Percentiles rank a stretch among this genome's conserved stretches.
Conservation (phyloP, 2,113 vertebrate species). For the Oceanites oceanicus region DNA sequence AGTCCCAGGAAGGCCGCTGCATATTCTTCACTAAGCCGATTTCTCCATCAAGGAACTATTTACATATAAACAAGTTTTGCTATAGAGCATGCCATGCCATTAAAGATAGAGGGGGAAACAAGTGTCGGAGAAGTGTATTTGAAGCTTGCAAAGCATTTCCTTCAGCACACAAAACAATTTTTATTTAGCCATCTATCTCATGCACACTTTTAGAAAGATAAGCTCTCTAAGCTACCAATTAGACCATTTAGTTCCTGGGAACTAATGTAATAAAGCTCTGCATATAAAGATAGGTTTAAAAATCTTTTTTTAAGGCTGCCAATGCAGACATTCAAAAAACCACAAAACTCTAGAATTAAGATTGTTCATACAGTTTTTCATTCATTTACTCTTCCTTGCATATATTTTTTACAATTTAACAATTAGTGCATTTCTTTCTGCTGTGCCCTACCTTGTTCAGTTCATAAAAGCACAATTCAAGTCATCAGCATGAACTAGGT, state of each 20-base stretch:
- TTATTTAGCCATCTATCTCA: not conserved
- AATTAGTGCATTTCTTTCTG: not conserved
- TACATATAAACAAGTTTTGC: conserved; percentile 11
- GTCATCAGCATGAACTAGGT: not conserved
- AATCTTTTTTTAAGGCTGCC: not conserved
- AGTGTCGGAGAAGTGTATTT: not conserved
- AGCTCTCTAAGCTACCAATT: not conserved
- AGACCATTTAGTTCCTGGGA: not conserved
- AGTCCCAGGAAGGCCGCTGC: not conserved
- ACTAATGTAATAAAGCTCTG: not conserved
- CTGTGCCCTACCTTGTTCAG: accelerated
- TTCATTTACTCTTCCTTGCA: not conserved
- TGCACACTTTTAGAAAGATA: not conserved
- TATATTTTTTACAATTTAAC: not conserved
- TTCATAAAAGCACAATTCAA: not conserved
- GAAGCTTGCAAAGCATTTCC: not conserved
- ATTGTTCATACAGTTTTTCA: not conserved
- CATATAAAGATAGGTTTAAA: not conserved
- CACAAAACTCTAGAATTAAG: not conserved
- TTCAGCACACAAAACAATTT: not conserved
- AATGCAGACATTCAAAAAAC: not conserved
- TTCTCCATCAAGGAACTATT: not conserved
- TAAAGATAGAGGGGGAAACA: not conserved
- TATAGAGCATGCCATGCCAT: not conserved
- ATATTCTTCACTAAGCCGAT: not conserved